A percentile compares a stretch with the other conserved stretches of the same genome.
These are phyloP conservation scores for Prionace glauca DNA, from an alignment of 2,797 vertebrate genomes.

Conservation along the genomic window DNA sequence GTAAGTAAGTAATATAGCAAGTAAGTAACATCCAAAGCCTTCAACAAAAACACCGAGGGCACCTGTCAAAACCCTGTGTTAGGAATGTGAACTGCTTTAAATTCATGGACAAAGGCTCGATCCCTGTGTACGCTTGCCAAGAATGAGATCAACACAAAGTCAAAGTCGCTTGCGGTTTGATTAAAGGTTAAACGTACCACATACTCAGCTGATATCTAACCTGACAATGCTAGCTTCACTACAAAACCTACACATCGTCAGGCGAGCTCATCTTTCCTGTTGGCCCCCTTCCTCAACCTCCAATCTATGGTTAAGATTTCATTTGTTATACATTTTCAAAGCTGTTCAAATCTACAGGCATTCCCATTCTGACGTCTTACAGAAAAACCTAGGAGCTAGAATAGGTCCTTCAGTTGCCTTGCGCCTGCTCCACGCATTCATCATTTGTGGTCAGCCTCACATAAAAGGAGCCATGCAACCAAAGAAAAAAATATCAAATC, in stretches of 20 bases:
- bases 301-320: neutral
- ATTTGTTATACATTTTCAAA: neutral
- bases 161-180: neutral
- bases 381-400: neutral
- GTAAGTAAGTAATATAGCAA: too few species aligned
- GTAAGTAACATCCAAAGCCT: too few species aligned
- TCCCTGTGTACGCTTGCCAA: neutral
- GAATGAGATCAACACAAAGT: neutral
- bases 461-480: neutral
- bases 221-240: neutral
- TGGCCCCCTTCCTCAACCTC: neutral
- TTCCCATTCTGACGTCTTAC: neutral
- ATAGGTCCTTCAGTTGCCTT: neutral
- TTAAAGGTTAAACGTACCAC: neutral
- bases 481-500: neutral
- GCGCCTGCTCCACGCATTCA: neutral
- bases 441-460: neutral
- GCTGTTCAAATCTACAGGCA: neutral
- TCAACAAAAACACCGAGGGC: too few species aligned
- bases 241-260: neutral
- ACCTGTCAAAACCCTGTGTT: neutral
- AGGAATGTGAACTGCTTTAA: neutral
- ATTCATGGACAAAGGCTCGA: neutral
- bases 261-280: neutral
- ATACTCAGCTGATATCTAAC: neutral